Base-by-base conservation (phyloP, 2,888 invertebrate genomes). In the Mactromeris polynyma region DNA sequence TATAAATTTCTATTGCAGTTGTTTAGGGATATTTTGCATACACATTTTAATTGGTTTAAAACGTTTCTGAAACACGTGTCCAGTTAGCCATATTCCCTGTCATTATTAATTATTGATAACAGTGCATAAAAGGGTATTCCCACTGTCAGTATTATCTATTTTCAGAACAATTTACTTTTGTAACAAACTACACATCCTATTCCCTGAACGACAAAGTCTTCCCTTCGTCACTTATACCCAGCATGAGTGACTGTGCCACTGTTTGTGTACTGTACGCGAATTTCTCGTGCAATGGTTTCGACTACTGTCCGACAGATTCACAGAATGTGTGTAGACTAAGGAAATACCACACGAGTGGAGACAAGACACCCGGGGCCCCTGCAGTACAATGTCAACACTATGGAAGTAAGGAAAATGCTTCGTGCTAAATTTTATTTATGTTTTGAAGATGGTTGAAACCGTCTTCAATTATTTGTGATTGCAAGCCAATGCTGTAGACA, bases 211-310 rank as follows among this genome's bases (percentile, higher is more conserved):
- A 94, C 83, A 40, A 83, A 33, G 83, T 86, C 7, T 93, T 90
- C 78, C 82, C 89, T 1, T 80, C 85, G 11, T 83, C 91, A 11
- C 36, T 51, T 0, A 87, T 87, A 2, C 83, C 90, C 1, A 91
- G 90, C 51, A 78, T 83, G 14, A 81, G 84, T 7, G 84, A 86
- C 69, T 94, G 94, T 81, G 92, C 94, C 6, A 77, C 90, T 36
- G 80, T 92, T 11, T 93, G 93, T 88, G 90, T 94, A 1, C 73
- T 83, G 31, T 89, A 90, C 54, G 11, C 87, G 11, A 90, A 81
- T 19, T 93, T 94, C 88, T 90, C 89, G 19, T 95, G 95, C 88
- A 93, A 94, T 84, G 94, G 95, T 82, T 95, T 94, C 86, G 94
- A 95, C 89, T 94, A 92, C 82, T 95, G 95, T 87, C 81, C 92